Evolutionary conservation across 2,888 invertebrate genomes (phyloP).

Genomic region (Tethea ocularis): DNA sequence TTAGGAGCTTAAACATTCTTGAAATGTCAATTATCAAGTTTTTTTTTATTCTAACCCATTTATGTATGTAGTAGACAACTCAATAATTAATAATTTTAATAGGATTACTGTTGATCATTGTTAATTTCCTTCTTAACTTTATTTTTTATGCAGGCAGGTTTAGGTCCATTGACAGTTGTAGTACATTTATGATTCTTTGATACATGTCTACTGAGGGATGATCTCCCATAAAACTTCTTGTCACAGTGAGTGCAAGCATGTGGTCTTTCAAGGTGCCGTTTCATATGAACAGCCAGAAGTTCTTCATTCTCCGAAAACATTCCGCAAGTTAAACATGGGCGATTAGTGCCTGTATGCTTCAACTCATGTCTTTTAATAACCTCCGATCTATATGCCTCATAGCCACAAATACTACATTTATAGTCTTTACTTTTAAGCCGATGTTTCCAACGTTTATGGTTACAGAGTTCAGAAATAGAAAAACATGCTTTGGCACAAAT

Average conservation of each 20-base stretch:
- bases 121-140: not conserved
- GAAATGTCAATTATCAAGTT: too few species aligned
- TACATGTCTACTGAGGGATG: conserved; percentile 43
- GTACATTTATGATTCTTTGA: conserved; percentile 26
- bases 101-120: not conserved
- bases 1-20: too few species aligned
- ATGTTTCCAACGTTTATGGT: conserved; percentile 57
- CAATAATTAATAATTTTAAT: not conserved
- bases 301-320: conserved; percentile 52
- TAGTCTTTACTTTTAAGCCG: conserved; percentile 39
- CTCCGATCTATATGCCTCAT: conserved; percentile 37
- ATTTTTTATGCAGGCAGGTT: conserved; percentile 19
- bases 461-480: conserved; percentile 58
- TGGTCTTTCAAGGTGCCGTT: conserved; percentile 58
- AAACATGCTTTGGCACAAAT: conserved; percentile 62
- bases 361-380: conserved; percentile 49
- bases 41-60: not conserved
- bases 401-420: conserved; percentile 60
- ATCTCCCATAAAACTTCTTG: conserved; percentile 46
- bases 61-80: not conserved
- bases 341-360: conserved; percentile 51
- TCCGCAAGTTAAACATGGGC: conserved; percentile 61
- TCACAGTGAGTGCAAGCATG: conserved; percentile 57
- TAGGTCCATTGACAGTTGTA: conserved; percentile 23
- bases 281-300: conserved; percentile 53